Conservation (phyloP, 2,888 invertebrate genomes). For the Falcaria lacertinaria region DNA sequence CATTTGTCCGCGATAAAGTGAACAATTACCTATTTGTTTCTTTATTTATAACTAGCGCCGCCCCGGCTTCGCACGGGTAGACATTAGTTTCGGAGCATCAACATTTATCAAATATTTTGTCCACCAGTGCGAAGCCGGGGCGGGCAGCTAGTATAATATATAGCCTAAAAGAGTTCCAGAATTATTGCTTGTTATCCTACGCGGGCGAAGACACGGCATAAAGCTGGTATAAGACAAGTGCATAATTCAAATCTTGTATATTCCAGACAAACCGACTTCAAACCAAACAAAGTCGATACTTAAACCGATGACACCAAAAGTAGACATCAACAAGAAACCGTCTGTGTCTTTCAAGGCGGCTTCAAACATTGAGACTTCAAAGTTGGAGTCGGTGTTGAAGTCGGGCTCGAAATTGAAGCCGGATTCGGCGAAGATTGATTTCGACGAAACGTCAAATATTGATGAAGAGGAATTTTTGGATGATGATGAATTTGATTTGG, state of each 20-base stretch:
- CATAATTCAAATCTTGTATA: not conserved
- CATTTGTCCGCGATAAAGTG: too few relatives aligned
- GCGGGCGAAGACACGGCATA: too few relatives aligned
- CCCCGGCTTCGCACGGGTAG: too few relatives aligned
- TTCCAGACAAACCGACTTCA: not conserved
- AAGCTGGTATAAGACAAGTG: too few relatives aligned
- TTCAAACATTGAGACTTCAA: not conserved
- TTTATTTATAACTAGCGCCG: too few relatives aligned
- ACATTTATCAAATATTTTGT: too few relatives aligned
- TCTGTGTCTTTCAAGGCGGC: not conserved
- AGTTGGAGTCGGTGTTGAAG: not conserved
- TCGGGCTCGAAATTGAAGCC: not conserved
- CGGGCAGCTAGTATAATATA: too few relatives aligned
- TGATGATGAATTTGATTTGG: conserved; percentile 41
- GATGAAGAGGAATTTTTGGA: conserved; percentile 51
- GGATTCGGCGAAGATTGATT: not conserved
- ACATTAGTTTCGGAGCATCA: too few relatives aligned
- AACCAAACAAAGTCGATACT: not conserved
- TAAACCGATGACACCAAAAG: not conserved
- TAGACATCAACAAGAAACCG: not conserved
- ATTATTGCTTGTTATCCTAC: too few relatives aligned
- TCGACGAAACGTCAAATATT: conserved; percentile 11
- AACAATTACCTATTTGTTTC: too few relatives aligned
- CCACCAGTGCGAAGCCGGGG: too few relatives aligned
- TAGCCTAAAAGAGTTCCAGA: too few relatives aligned